A percentile compares a stretch with the other conserved stretches of the same genome.
These are phyloP conservation scores for Phataginus tricuspis DNA, from an alignment of 2,797 vertebrate genomes.

Conservation along the genomic window DNA sequence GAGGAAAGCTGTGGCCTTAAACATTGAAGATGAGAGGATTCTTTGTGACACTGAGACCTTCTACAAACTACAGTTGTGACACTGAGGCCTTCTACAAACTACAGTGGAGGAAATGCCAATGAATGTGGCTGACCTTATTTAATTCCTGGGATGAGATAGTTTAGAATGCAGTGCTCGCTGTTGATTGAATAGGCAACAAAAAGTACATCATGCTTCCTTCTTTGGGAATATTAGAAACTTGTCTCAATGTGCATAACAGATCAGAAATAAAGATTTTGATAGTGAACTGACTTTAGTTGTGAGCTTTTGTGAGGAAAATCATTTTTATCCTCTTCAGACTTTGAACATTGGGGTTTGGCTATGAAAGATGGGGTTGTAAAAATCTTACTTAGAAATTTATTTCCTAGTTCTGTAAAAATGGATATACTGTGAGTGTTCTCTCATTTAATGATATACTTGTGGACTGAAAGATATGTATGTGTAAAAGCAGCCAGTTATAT, in stretches of 20 bases:
- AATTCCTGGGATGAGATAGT: constrained; percentile 86
- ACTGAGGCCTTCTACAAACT: constrained; percentile 95
- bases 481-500: constrained; percentile 96
- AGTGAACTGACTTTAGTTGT: constrained; percentile 88
- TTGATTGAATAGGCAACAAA: constrained; percentile 87
- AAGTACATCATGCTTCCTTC: constrained; percentile 93
- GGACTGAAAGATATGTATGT: constrained; percentile 96
- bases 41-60: constrained; percentile 95
- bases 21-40: constrained; percentile 94
- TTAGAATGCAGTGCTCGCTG: constrained; percentile 90
- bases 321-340: constrained; percentile 86
- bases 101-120: constrained; percentile 95
- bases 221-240: constrained; percentile 88
- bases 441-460: constrained; percentile 97
- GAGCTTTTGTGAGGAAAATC: constrained; percentile 88
- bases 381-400: constrained; percentile 92
- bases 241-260: constrained; percentile 92
- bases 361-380: constrained; percentile 92
- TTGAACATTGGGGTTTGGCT: constrained; percentile 89
- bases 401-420: constrained; percentile 92
- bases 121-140: constrained; percentile 96
- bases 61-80: constrained; percentile 94
- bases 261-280: constrained; percentile 91
- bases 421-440: constrained; percentile 93
- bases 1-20: constrained; percentile 94